Evolutionary conservation across 2,113 vertebrate species (phyloP), one percentile per base, ranked within the genome.

Genomic region (Picathartes gymnocephalus): DNA sequence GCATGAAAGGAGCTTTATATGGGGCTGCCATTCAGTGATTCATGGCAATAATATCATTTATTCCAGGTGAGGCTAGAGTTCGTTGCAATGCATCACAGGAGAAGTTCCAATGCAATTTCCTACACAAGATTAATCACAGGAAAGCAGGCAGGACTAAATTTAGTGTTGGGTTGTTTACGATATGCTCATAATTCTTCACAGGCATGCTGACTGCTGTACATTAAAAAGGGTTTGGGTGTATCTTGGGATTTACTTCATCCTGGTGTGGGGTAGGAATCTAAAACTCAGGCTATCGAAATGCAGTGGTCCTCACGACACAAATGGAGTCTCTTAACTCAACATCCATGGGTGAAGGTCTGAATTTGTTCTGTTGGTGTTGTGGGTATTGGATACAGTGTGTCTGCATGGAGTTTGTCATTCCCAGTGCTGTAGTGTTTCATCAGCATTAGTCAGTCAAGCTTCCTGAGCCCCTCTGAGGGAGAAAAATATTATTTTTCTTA

Each of bases 91-190:
- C 88, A 85, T 95, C 81, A 66, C 69, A 92, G 80, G 57, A 95
- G 86, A 84, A 62, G 85, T 79, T 91, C 54, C 85, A 92, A 23
- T 77, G 81, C 88, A 93, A 95, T 96, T 96, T 96, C 88, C 78
- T 84, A 12, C 19, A 61, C 72, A 83, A 96, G 88, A 90, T 90
- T 95, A 94, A 92, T 95, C 76, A 83, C 88, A 86, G 88, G 73
- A 92, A 92, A 86, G 66, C 83, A 81, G 86, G 37, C 94, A 81
- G 91, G 42, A 64, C 53, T 94, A 72, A 87, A 82, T 94, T 95
- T 85, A 90, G 39, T 79, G 57, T n/a, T 27, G 79, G 31, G 28
- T 76, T 87, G 79, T 90, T 96, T 94, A 93, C 39, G 33, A 25
- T 90, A 5, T 54, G 33, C 47, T 83, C 61, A 47, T 81, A 91